Conservation (phyloP, 2,888 invertebrate genomes). For the Lasioglossum figueresi region DNA sequence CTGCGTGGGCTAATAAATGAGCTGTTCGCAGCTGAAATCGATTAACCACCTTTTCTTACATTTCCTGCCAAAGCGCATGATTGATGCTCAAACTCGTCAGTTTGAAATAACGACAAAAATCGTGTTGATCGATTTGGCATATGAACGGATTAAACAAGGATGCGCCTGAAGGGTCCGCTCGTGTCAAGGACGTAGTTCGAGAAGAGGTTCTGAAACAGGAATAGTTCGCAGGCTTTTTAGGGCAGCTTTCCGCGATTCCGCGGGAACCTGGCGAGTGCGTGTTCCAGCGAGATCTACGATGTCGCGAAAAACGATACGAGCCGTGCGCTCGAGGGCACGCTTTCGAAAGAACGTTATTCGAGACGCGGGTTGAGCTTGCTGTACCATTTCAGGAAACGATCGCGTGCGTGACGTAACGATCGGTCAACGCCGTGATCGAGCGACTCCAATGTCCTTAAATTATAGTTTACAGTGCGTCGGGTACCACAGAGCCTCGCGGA, state of each 20-base stretch:
- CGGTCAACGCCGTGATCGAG: neutral
- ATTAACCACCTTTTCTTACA: neutral
- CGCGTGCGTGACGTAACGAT: conserved; percentile 5
- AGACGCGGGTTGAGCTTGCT: neutral
- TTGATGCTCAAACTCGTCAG: neutral
- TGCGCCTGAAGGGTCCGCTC: neutral
- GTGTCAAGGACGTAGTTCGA: neutral
- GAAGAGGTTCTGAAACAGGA: neutral
- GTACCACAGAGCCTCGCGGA: neutral
- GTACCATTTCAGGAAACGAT: conserved; percentile 13
- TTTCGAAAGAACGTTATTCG: conserved; percentile 11
- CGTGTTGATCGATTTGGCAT: neutral
- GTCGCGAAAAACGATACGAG: conserved; percentile 49
- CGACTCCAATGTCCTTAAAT: neutral
- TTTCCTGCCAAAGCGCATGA: neutral
- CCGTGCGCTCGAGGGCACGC: neutral
- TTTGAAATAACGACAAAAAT: neutral
- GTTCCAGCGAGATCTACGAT: conserved; percentile 25
- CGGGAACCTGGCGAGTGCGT: neutral
- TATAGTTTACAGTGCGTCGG: neutral
- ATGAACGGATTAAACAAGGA: neutral
- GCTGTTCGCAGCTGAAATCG: neutral
- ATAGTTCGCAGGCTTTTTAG: neutral
- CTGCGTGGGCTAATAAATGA: neutral
- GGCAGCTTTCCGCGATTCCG: neutral